Base-by-base conservation (phyloP, 2,888 invertebrate species). In the Mimumesa dahlbomi region DNA sequence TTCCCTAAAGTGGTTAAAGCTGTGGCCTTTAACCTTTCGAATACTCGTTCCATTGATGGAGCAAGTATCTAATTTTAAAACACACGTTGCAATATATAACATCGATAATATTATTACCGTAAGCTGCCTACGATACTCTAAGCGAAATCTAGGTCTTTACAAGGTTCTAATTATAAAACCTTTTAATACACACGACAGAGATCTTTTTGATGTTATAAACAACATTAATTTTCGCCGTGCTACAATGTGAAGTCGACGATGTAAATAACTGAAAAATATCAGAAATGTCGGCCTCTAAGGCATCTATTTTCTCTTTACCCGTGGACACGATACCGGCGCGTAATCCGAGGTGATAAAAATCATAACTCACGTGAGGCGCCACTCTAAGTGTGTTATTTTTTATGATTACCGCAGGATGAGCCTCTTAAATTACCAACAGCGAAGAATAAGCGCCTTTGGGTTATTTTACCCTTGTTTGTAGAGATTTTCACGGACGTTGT, bases 51-150 rank as follows among this genome's bases (percentile, higher is more conserved):
- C 57, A 73, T 54, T 50, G 22, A 48, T 54, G 34, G 56, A 54
- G 57, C 22, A 46, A 36, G 16, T 54, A 76, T 57, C 42, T 73
- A 73, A 67, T 64, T 75, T 71, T 75, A 63, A 13, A 34, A 22
- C 40, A 22, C 14, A 11, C 6, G 18, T 42, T 42, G 11, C 21
- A 43, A 21, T 38, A 21, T 49, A 36, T 31, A 31, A 36, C 19
- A 5, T 52, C 43, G 16, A 58, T 43, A 29, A 38, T 18, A 18
- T 48, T 38, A 53, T 43, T 22, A 21, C 49, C 58, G 21, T 2
- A 16, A n/a, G 18, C 38, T 19, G 18, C 57, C 57, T 65, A 52
- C 36, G 59, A 21, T 18, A 18, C 21, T 7, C 21, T 7, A 13
- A 16, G 13, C 11, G 16, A 9, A 40, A 40, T 40, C 40, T 40